These are phyloP conservation scores for Acanthochromis polyacanthus DNA, from an alignment of 2,113 vertebrate species.

Conservation along the genomic window DNA sequence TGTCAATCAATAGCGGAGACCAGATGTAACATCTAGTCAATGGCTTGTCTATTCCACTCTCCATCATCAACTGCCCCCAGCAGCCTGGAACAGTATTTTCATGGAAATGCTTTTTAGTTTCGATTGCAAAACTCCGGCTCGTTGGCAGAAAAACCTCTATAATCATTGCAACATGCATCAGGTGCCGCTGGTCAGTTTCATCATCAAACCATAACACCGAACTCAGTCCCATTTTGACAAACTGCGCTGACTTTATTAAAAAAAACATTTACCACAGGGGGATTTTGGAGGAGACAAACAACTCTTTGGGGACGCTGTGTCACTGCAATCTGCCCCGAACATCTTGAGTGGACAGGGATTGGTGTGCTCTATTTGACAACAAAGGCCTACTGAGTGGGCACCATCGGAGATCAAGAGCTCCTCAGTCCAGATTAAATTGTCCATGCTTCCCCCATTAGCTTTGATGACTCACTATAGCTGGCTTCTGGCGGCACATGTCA, in stretches of 20 bases:
- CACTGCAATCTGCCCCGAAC: slow-evolving; percentile 60
- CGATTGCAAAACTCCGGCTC: slow-evolving; percentile 47
- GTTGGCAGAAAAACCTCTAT: slow-evolving; percentile 27
- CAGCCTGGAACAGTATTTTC: slow-evolving; percentile 15
- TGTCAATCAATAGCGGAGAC: slow-evolving; percentile 8
- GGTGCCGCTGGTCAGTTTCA: slow-evolving; percentile 6
- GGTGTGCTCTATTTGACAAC: slow-evolving; percentile 79
- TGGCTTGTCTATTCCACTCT: slow-evolving; percentile 2
- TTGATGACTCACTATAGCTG: slow-evolving; percentile 78
- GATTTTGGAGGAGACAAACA: slow-evolving; percentile 13
- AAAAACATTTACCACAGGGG: background rate
- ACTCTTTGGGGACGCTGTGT: slow-evolving; percentile 23
- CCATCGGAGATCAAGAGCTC: slow-evolving; percentile 79
- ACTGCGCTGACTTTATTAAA: background rate
- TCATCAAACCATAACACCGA: slow-evolving; percentile 30
- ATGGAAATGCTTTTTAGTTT: slow-evolving; percentile 37
- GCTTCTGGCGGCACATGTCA: slow-evolving; percentile 77
- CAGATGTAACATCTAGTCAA: slow-evolving; percentile 24
- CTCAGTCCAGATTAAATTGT: slow-evolving; percentile 82
- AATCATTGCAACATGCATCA: slow-evolving; percentile 33
- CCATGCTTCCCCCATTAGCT: slow-evolving; percentile 78
- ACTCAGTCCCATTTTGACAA: slow-evolving; percentile 14
- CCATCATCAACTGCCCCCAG: background rate
- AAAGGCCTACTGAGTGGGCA: slow-evolving; percentile 77
- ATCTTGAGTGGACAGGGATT: slow-evolving; percentile 66